Evolutionary conservation across 2,113 vertebrate genomes (phyloP), one percentile per base, ranked within the genome.

Genomic region (Tautogolabrus adspersus): DNA sequence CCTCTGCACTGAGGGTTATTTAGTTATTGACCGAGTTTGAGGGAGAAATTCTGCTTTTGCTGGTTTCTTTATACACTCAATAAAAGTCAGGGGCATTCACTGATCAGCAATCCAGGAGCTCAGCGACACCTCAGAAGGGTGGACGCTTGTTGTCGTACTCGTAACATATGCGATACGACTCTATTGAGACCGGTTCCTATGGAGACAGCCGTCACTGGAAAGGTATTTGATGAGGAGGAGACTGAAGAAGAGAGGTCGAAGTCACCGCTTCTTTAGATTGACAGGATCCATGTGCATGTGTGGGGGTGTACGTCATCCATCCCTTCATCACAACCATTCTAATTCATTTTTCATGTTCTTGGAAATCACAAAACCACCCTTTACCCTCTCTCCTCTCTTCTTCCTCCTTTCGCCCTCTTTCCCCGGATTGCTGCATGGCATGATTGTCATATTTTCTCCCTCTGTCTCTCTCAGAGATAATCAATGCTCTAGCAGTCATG

Each of bases 401-500:
- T 57, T 72, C 38, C 42, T 69, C 21, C 59, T 12, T 42, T 37
- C 34, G 22, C 59, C 23, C 61, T 40, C 47, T 60, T 78, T 23
- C 55, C 63, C 26, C 1, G 59, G 51, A 68, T 44, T 19, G 30
- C 74, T 9, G 61, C 71, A 54, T 70, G 84, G 83, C 67, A 52
- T 69, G 66, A 58, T 64, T 13, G 60, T 83, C 78, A 71, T 10
- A 67, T 75, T 65, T 60, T 73, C 68, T 74, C 69, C 54, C 79
- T 77, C 66, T 16, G 64, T 58, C 65, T 79, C 66, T 72, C 70
- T 62, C 64, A 1, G 59, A 74, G 79, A 81, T 85, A 86, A 87
- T 92, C 90, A 77, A 81, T 87, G 84, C 72, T 78, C 55, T 38
- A 7, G 77, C 74, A 81, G 85, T 76, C 51, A 60, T 49, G 58